Base-by-base conservation (phyloP, 2,888 invertebrate species). In the Drosophila mimica region DNA sequence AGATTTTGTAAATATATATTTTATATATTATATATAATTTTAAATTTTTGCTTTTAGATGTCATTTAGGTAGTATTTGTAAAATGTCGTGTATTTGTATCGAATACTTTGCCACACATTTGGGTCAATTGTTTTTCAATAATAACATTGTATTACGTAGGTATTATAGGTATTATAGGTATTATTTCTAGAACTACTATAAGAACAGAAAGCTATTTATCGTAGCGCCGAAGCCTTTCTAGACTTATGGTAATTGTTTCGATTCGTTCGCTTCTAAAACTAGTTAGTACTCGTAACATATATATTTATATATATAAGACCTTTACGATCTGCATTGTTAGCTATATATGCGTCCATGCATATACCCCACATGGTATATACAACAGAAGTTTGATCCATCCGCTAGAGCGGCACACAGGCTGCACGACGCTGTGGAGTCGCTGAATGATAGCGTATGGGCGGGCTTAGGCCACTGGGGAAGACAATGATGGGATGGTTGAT, bases 401-500 rank as follows among this genome's bases (percentile, higher is more conserved):
- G 52, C 54, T 82, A 81, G 60, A 81, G 80, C 58, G 80, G 80
- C 56, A 79, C 72, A 40, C 80, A 81, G 72, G 57, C 13, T 52
- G 70, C 53, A n/a, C 82, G 70, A 38, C 80, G 62, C 38, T 59
- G 68, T 17, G 34, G n/a, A 30, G 60, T 43, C 61, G 69, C 57
- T n/a, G 68, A 54, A 57, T 75, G 72, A 56, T 79, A 76, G 25
- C 74, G 59, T 62, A 76, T 75, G 77, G 66, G 61, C 74, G 81
- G 46, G 69, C 67, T 83, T 4, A 91, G 82, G 75, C 89, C 90
- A 81, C 86, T 86, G 78, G 92, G 92, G 83, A 92, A 88, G 79
- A 92, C 86, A 73, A 92, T 91, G 68, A 92, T 83, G 73, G 87
- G 91, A 69, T 92, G 87, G 73, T 90, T 92, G 74, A 85, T 85